Evolutionary conservation across 1,140 invertebrate genomes (phyloP).

Genomic region (Zaprionus ornatus): DNA sequence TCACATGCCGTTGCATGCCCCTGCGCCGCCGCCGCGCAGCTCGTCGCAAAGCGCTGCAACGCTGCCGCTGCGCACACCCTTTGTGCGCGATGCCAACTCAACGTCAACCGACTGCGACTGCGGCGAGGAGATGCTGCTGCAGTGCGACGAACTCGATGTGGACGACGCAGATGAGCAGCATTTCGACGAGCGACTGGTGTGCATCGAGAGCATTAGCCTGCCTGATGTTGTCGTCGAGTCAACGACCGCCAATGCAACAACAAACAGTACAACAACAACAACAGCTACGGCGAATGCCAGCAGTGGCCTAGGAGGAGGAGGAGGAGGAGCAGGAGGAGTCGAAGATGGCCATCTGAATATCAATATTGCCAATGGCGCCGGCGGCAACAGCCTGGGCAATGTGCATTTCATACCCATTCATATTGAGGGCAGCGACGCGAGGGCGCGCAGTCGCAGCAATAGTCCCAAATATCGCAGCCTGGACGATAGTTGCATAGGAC

Average conservation of each 20-base stretch:
- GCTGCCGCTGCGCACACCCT: slow-evolving; percentile 53
- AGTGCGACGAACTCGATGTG: slow-evolving; percentile 77
- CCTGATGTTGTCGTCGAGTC: slow-evolving; percentile 83
- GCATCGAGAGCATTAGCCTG: slow-evolving; percentile 83
- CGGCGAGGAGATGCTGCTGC: slow-evolving; percentile 76
- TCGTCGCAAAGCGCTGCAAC: slow-evolving; percentile 38
- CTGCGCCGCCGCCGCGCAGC: slow-evolving; percentile 45
- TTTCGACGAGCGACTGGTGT: slow-evolving; percentile 74
- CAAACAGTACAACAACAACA: slow-evolving; percentile 28
- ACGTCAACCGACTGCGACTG: slow-evolving; percentile 62
- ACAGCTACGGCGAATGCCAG: slow-evolving; percentile 12
- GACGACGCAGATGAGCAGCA: slow-evolving; percentile 44
- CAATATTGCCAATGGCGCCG: slow-evolving; percentile 67
- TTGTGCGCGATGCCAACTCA: slow-evolving; percentile 75
- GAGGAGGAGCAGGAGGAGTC: slow-evolving; percentile 17
- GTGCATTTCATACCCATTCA: slow-evolving; percentile 83
- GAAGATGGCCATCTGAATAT: slow-evolving; percentile 67
- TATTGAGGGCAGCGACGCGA: slow-evolving; percentile 62
- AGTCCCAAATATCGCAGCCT: slow-evolving; percentile 71
- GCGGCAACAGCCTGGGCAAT: slow-evolving; percentile 75
- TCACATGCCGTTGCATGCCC: slow-evolving; percentile 1
- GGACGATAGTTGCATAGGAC: slow-evolving; percentile 72
- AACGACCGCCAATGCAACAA: slow-evolving; percentile 61
- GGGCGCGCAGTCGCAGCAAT: slow-evolving; percentile 57
- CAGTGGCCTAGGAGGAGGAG: neutral